Percentiles rank a stretch among this genome's conserved stretches.
These are phyloP conservation scores for Drosophila bifasciata DNA, from an alignment of 1,140 invertebrate genomes.

Conservation along the genomic window DNA sequence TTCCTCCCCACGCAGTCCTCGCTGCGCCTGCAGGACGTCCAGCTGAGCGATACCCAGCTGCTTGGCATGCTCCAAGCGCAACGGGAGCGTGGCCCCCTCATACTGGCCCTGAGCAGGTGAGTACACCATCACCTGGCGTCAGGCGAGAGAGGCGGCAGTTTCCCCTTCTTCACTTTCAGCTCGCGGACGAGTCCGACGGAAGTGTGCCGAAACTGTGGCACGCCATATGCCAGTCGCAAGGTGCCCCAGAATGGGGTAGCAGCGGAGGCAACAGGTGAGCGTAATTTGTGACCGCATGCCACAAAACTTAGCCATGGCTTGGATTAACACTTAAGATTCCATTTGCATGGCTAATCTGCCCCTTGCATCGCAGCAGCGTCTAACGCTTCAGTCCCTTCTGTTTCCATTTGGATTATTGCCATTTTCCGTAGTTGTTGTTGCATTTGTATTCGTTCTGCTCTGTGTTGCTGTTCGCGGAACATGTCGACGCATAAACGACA, in stretches of 20 bases:
- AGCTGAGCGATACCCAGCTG: conserved; percentile 65
- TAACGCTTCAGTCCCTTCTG: too few relatives aligned
- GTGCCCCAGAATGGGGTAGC: conserved; percentile 35
- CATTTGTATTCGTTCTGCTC: too few relatives aligned
- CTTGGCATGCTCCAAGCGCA: conserved; percentile 64
- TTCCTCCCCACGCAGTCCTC: conserved; percentile 45
- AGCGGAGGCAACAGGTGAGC: conserved; percentile 36
- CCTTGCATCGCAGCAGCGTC: too few relatives aligned
- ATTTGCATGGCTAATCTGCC: too few relatives aligned
- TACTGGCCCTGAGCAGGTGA: conserved; percentile 77
- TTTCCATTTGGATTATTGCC: too few relatives aligned
- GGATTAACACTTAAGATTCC: too few relatives aligned
- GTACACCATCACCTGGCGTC: conserved; percentile 1
- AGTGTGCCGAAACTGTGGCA: conserved; percentile 62
- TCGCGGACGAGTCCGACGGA: conserved; percentile 6
- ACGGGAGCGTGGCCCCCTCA: conserved; percentile 67
- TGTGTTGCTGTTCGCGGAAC: conserved; percentile 25
- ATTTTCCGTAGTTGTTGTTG: too few relatives aligned
- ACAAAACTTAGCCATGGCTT: not conserved
- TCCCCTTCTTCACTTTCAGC: conserved; percentile 36
- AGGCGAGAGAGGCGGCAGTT: conserved; percentile 5
- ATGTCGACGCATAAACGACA: conserved; percentile 60
- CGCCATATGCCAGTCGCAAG: conserved; percentile 52
- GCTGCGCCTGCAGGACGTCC: conserved; percentile 67
- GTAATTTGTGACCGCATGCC: conserved; percentile 10